Evolutionary conservation across 2,113 vertebrate genomes (phyloP).

Genomic region (Oreochromis tanganicae): DNA sequence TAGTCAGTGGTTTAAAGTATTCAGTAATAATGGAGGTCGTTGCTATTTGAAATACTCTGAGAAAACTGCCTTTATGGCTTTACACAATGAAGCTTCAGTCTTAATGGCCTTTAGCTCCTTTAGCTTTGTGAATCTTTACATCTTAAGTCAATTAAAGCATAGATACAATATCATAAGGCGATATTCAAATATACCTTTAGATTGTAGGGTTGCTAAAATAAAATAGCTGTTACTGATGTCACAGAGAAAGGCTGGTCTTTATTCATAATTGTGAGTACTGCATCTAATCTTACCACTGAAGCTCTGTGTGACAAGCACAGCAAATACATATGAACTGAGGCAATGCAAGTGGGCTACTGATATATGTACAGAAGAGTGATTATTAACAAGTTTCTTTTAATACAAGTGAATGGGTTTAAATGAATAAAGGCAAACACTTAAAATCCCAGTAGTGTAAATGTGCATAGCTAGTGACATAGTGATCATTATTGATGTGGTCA

Average conservation of each 20-base stretch:
- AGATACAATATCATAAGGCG: background rate
- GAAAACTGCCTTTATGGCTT: background rate
- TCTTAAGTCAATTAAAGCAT: background rate
- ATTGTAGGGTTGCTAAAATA: background rate
- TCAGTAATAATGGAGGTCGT: background rate
- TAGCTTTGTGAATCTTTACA: background rate
- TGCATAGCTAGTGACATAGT: background rate
- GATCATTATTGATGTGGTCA: slow-evolving; percentile 17
- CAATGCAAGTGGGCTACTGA: background rate
- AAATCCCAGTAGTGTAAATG: background rate
- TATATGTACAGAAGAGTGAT: background rate
- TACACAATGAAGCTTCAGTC: background rate
- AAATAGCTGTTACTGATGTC: background rate
- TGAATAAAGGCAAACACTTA: background rate
- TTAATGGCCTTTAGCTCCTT: background rate
- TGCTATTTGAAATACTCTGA: background rate
- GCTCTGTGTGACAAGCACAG: background rate
- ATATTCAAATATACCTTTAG: background rate
- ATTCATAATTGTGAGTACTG: background rate
- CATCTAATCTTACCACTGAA: background rate
- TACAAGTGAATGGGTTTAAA: background rate
- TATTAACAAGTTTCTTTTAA: background rate
- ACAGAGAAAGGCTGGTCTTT: background rate
- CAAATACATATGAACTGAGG: background rate
- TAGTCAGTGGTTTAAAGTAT: background rate